Evolutionary conservation across 2,797 vertebrate genomes (phyloP).

Genomic region (Ciconia nigra): DNA sequence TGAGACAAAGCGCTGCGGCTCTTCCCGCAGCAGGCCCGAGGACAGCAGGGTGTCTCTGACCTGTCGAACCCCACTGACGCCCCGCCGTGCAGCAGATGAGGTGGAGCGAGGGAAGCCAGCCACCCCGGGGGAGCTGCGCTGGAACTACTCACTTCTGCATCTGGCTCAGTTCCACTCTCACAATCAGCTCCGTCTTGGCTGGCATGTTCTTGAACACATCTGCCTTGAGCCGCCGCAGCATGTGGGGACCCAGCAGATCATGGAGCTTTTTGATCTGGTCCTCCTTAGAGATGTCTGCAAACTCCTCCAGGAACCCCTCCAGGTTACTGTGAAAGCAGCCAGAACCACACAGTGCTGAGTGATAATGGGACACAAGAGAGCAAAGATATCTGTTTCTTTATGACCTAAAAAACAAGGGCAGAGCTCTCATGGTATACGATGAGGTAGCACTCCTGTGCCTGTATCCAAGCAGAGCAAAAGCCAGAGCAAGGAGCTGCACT

Average conservation of each 20-base stretch:
- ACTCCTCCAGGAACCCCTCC: conserved; percentile 97
- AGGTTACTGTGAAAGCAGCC: conserved; percentile 83
- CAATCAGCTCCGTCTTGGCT: conserved; percentile 94
- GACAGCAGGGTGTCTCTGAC: background rate
- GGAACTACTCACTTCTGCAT: conserved; percentile 91
- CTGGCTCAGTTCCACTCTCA: conserved; percentile 95
- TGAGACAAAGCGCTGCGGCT: background rate
- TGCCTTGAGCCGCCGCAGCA: conserved; percentile 92
- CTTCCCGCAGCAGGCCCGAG: background rate
- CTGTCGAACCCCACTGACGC: fast-evolving
- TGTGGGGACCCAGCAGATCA: conserved; percentile 94
- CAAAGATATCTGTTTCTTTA: background rate
- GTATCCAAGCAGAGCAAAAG: background rate
- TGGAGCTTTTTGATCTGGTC: conserved; percentile 99
- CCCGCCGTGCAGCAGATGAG: fast-evolving
- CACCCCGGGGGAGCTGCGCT: too few relatives aligned
- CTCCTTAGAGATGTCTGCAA: conserved; percentile 97
- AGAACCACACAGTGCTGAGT: background rate
- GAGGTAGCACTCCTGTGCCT: fast-evolving
- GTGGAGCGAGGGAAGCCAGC: background rate
- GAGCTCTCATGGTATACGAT: fast-evolving
- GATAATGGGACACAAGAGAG: fast-evolving
- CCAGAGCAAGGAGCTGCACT: background rate
- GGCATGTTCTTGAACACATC: conserved; percentile 99
- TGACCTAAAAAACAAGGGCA: background rate